A percentile compares a stretch with the other conserved stretches of the same genome.
phyloP scores from a whole-genome alignment of 2,888 invertebrate species.

The Thera britannica region DNA sequence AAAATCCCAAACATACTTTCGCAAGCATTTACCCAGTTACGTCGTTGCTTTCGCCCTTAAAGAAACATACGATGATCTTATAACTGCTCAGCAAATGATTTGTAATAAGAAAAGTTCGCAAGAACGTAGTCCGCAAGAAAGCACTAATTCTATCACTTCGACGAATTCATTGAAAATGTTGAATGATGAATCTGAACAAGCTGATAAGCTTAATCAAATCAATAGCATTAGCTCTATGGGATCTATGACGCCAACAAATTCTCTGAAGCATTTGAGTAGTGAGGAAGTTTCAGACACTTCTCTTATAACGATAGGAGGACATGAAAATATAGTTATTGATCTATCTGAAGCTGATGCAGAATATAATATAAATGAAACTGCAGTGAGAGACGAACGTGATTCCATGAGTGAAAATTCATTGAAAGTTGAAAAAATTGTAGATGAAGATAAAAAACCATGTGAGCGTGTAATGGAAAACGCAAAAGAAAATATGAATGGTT shows the following conservation, averaged over 20 bases:
- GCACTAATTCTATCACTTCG: slow-evolving; percentile 44
- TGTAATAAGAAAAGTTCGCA: slow-evolving; percentile 46
- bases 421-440: background rate
- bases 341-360: background rate
- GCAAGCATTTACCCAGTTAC: slow-evolving; percentile 46
- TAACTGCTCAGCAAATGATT: slow-evolving; percentile 46
- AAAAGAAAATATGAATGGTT: background rate
- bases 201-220: slow-evolving; percentile 32
- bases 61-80: slow-evolving; percentile 51
- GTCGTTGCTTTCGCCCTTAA: slow-evolving; percentile 55
- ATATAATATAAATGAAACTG: background rate
- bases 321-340: slow-evolving; percentile 22
- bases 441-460: background rate
- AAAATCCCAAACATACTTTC: slow-evolving; percentile 42
- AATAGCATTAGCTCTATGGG: slow-evolving; percentile 7
- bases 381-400: background rate
- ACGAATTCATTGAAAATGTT: slow-evolving; percentile 46
- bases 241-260: slow-evolving; percentile 20
- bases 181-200: slow-evolving; percentile 27
- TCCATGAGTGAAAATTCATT: background rate
- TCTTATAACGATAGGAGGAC: slow-evolving; percentile 18
- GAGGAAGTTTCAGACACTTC: slow-evolving; percentile 19
- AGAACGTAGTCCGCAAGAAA: slow-evolving; percentile 45
- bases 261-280: slow-evolving; percentile 14
- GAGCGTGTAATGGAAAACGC: background rate